Percentiles rank a stretch among this genome's conserved stretches.
phyloP scores from a whole-genome alignment of 2,888 invertebrate genomes.

The Clepsis dumicolana region DNA sequence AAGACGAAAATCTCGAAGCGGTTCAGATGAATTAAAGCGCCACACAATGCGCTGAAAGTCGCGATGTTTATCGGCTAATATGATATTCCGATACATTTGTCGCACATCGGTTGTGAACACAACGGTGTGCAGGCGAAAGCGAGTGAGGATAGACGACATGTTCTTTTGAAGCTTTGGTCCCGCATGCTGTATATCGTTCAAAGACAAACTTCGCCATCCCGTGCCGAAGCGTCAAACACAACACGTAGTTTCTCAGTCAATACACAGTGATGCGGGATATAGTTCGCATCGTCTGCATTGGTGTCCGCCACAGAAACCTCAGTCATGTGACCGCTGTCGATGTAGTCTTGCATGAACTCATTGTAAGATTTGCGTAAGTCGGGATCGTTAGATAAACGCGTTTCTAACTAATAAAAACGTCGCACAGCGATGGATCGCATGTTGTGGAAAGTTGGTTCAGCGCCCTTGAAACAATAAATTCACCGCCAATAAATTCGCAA shows the following conservation, averaged over 20 bases:
- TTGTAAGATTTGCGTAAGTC: background rate
- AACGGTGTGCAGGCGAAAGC: slow-evolving; percentile 15
- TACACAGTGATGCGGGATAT: slow-evolving; percentile 1
- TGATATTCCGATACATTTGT: slow-evolving; percentile 21
- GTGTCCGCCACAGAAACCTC: background rate
- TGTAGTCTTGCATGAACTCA: background rate
- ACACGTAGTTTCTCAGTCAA: background rate
- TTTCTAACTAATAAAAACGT: background rate
- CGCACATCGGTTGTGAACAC: slow-evolving; percentile 25
- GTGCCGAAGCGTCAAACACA: background rate
- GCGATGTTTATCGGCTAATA: background rate
- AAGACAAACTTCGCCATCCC: background rate
- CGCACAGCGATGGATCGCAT: background rate
- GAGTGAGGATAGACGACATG: background rate
- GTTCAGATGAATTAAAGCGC: background rate
- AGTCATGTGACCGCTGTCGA: background rate
- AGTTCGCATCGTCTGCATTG: background rate
- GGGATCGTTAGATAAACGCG: background rate
- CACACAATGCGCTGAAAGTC: slow-evolving; percentile 27
- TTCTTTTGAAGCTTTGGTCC: background rate
- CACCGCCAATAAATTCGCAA: too few species aligned
- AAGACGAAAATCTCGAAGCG: slow-evolving; percentile 9
- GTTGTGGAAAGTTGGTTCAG: background rate
- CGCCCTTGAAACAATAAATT: background rate
- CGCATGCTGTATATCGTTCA: background rate